A percentile compares a stretch with the other conserved stretches of the same genome.
Conservation (phyloP, 92 coral and sea anemone species). For the Metridium senile region DNA sequence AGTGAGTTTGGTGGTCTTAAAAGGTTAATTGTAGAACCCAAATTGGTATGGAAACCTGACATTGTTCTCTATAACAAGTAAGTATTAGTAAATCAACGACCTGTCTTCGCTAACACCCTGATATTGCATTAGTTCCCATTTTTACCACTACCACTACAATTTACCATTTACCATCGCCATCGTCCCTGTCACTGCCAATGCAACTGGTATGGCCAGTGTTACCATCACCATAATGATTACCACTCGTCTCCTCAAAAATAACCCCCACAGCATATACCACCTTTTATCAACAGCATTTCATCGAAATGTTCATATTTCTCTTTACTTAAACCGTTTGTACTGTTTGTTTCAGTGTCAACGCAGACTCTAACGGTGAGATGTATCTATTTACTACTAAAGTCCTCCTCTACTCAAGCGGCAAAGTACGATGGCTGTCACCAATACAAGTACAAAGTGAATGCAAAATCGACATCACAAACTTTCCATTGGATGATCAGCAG, state of each 20-base stretch:
- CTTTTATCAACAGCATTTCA: too few relatives aligned
- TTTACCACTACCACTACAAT: too few relatives aligned
- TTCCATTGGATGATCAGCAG: slow-evolving; percentile 73
- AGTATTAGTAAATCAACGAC: slow-evolving; percentile 1
- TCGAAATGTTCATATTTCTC: too few relatives aligned
- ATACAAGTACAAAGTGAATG: slow-evolving; percentile 69
- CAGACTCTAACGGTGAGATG: slow-evolving; percentile 77
- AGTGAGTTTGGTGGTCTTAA: slow-evolving; percentile 56
- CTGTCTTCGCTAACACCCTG: too few relatives aligned
- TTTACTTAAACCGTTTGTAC: too few relatives aligned
- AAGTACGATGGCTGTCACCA: slow-evolving; percentile 75
- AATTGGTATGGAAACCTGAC: slow-evolving; percentile 69
- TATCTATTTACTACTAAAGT: slow-evolving; percentile 71
- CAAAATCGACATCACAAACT: slow-evolving; percentile 81
- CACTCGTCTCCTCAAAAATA: too few relatives aligned
- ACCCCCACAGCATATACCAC: too few relatives aligned
- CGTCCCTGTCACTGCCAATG: too few relatives aligned
- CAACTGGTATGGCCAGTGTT: too few relatives aligned
- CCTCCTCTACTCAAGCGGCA: slow-evolving; percentile 58
- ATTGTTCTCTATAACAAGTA: slow-evolving; percentile 66
- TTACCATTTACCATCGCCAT: too few relatives aligned
- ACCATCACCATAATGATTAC: too few relatives aligned
- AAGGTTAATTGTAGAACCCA: slow-evolving; percentile 60
- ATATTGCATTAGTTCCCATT: too few relatives aligned
- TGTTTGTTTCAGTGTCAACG: slow-evolving; percentile 54